phyloP scores from a whole-genome alignment of 2,797 vertebrate species.

The Dendrocincla fuliginosa region DNA sequence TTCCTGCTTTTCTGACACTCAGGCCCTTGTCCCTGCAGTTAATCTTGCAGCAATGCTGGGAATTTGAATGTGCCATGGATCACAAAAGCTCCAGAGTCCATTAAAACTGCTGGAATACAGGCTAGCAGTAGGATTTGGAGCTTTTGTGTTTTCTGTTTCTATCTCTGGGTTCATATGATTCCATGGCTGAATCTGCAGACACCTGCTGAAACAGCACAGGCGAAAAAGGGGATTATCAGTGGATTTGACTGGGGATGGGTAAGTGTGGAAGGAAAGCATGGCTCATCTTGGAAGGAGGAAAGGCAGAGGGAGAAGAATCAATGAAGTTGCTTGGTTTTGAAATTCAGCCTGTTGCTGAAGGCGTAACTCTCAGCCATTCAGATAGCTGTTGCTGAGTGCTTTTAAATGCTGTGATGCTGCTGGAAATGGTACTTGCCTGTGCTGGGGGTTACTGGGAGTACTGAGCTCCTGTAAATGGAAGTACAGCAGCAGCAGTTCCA shows the following conservation, averaged over 20 bases:
- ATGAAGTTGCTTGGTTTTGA: not conserved
- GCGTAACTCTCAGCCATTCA: not conserved
- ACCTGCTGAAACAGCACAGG: not conserved
- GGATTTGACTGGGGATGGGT: not conserved
- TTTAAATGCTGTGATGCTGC: not conserved
- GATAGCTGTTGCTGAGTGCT: not conserved
- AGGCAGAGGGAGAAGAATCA: not conserved
- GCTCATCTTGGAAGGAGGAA: not conserved
- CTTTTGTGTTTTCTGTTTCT: not conserved
- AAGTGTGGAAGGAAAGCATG: not conserved
- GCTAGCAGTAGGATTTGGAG: not conserved
- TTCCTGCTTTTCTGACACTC: not conserved
- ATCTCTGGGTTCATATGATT: not conserved
- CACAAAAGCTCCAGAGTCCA: not conserved
- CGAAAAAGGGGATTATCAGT: not conserved
- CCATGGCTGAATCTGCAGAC: not conserved
- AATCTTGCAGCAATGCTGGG: not conserved
- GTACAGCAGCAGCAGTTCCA: not conserved
- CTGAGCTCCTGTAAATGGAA: not conserved
- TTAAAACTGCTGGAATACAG: not conserved
- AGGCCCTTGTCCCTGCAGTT: not conserved
- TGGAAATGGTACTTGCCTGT: not conserved
- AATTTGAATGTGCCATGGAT: not conserved
- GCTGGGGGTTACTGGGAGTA: not conserved
- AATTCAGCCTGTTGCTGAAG: not conserved